Conservation (phyloP, 2,113 vertebrate genomes). For the Triplophysa siluroides region DNA sequence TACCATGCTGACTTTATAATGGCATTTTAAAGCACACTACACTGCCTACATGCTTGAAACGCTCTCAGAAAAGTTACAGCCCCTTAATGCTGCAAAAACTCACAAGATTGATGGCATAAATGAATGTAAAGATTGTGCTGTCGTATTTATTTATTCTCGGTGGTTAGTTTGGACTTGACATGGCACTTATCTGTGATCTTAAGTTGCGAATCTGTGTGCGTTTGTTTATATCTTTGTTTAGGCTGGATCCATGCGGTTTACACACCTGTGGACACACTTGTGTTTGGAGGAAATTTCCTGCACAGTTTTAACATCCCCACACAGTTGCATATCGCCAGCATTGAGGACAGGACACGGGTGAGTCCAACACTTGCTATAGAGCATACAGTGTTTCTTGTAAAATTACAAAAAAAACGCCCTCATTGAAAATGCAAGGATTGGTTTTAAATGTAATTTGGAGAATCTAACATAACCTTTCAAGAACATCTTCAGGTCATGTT, state of each 20-base stretch:
- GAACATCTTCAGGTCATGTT: too few species aligned
- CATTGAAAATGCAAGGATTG: too few species aligned
- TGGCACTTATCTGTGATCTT: neutral
- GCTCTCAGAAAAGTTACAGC: too few species aligned
- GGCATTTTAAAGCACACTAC: too few species aligned
- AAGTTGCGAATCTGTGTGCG: neutral
- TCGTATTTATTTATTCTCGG: too few species aligned
- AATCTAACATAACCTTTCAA: too few species aligned
- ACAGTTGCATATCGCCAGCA: slow-evolving; percentile 95
- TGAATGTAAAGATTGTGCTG: too few species aligned
- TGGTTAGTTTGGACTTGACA: neutral
- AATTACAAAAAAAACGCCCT: too few species aligned
- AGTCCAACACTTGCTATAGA: slow-evolving; percentile 47
- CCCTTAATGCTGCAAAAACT: too few species aligned
- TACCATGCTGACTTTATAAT: too few species aligned
- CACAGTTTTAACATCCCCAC: slow-evolving; percentile 99
- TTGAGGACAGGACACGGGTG: slow-evolving; percentile 95
- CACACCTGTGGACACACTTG: slow-evolving; percentile 93
- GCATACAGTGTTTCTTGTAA: neutral
- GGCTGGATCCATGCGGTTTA: slow-evolving; percentile 99
- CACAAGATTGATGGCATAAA: neutral
- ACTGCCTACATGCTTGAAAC: too few species aligned
- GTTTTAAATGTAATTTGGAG: too few species aligned
- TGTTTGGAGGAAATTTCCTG: slow-evolving; percentile 97
- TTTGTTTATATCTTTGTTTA: slow-evolving; percentile 52